Evolutionary conservation across 2,888 invertebrate species (phyloP).

Genomic region (Noctua fimbriata): DNA sequence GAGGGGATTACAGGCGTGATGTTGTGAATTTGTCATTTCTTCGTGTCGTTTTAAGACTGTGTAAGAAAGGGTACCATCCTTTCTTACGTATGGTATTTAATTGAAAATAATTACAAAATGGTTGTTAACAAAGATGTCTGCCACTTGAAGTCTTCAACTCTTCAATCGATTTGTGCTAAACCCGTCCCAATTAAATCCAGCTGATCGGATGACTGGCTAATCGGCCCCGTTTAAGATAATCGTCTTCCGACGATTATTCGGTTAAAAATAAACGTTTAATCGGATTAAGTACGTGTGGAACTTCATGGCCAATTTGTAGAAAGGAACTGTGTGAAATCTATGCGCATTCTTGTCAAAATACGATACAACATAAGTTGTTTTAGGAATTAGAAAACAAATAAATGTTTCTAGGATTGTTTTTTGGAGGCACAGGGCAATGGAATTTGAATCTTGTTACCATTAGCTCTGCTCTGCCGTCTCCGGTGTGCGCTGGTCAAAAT

Average conservation of each 20-base stretch:
- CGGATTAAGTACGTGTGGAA: slow-evolving; percentile 13
- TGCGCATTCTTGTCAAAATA: slow-evolving; percentile 10
- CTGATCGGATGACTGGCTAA: slow-evolving; percentile 38
- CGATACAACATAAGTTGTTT: neutral
- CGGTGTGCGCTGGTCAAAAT: no score
- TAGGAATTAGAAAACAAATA: no score
- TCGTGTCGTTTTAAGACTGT: neutral
- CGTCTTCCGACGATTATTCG: slow-evolving; percentile 47
- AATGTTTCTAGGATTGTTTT: no score
- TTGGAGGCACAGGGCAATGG: no score
- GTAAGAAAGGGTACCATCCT: neutral
- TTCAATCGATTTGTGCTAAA: slow-evolving; percentile 49
- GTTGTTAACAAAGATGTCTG: slow-evolving; percentile 15
- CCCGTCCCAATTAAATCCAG: slow-evolving; percentile 45
- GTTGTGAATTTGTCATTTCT: neutral
- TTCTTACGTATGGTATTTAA: neutral
- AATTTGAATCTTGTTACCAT: no score
- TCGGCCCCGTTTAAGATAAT: slow-evolving; percentile 51
- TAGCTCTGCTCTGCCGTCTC: no score
- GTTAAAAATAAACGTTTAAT: slow-evolving; percentile 54
- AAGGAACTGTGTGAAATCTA: neutral
- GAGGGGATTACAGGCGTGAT: no score
- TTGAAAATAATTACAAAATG: neutral
- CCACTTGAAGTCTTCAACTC: slow-evolving; percentile 20
- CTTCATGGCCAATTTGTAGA: slow-evolving; percentile 28